Conservation (phyloP, 2,888 invertebrate genomes). For the Drosophila suboccidentalis region DNA sequence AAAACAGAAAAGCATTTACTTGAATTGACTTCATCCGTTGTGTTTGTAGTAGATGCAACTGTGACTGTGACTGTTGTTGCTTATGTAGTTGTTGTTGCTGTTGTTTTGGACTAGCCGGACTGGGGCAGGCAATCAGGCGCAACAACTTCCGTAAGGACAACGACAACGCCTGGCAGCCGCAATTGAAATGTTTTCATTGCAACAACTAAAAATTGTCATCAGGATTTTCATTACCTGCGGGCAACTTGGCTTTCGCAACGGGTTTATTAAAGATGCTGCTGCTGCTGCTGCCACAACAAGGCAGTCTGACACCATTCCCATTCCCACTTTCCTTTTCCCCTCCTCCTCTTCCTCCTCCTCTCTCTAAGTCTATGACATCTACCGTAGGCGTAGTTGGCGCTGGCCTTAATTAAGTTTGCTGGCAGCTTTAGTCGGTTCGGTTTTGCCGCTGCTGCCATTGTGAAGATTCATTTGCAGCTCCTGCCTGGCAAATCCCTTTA, state of each 20-base stretch:
- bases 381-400: conserved; percentile 67
- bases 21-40: conserved; percentile 80
- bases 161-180: conserved; percentile 71
- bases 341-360: neutral
- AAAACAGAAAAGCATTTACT: conserved; percentile 71
- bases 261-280: conserved; percentile 73
- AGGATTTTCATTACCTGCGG: conserved; percentile 81
- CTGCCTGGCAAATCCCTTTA: conserved; percentile 54
- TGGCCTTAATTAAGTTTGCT: conserved; percentile 78
- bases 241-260: conserved; percentile 69
- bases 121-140: conserved; percentile 68
- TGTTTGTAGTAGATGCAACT: conserved; percentile 37
- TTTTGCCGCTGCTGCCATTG: conserved; percentile 31
- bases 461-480: conserved; percentile 54
- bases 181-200: conserved; percentile 82
- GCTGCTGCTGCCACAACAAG: conserved; percentile 17
- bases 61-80: conserved; percentile 17
- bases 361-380: neutral
- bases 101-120: conserved; percentile 21
- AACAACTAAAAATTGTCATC: conserved; percentile 81
- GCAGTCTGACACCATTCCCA: neutral
- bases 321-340: neutral
- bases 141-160: conserved; percentile 67
- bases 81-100: conserved; percentile 2
- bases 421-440: conserved; percentile 35